Conservation (phyloP, 2,797 vertebrate genomes). For the Hapalemur alaotrensis region DNA sequence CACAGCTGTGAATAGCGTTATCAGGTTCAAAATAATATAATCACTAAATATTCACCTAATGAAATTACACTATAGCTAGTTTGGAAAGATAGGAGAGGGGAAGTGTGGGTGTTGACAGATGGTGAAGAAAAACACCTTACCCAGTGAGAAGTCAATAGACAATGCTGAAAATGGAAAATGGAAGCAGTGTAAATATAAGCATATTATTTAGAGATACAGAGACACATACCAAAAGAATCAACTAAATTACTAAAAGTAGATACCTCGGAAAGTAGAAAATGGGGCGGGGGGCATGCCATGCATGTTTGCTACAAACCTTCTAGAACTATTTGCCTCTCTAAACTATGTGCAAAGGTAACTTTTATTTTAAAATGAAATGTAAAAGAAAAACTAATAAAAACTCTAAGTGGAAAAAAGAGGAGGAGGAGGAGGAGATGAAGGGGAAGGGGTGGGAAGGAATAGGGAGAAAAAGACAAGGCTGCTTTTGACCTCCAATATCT, state of each 20-base stretch:
- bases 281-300: not conserved
- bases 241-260: not conserved
- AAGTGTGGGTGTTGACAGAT: not conserved
- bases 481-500: not conserved
- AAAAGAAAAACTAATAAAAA: slow-evolving; percentile 24
- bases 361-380: slow-evolving; percentile 33
- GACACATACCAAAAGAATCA: not conserved
- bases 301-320: not conserved
- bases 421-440: no score
- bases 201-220: not conserved
- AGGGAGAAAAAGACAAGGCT: not conserved
- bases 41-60: not conserved
- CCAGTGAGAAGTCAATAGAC: not conserved
- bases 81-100: not conserved
- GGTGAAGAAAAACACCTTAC: not conserved
- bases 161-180: not conserved
- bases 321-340: not conserved
- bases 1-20: not conserved
- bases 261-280: not conserved
- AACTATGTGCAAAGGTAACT: not conserved
- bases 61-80: not conserved
- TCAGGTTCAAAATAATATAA: not conserved
- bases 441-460: not conserved
- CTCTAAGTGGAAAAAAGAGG: not conserved
- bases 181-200: not conserved